Conservation (phyloP, 2,888 invertebrate species). For the Drosophila quinaria region DNA sequence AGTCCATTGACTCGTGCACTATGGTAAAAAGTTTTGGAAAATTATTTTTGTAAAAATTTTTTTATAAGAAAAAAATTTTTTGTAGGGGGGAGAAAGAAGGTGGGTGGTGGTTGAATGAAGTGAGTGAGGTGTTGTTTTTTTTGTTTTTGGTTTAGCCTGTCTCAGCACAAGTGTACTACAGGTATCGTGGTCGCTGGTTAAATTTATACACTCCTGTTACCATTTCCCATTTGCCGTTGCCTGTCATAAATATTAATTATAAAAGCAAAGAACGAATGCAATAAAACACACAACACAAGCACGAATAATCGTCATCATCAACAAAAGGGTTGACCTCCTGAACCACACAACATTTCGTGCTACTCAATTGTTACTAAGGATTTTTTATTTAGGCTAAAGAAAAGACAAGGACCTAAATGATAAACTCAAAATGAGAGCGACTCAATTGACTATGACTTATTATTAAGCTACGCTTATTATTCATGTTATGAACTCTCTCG, state of each 20-base stretch:
- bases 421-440: neutral
- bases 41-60: too few relatives aligned
- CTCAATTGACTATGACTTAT: constrained; percentile 25
- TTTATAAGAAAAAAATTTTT: too few relatives aligned
- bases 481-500: neutral
- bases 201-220: constrained; percentile 13
- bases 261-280: constrained; percentile 19
- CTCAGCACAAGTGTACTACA: too few relatives aligned
- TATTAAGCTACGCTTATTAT: constrained; percentile 39
- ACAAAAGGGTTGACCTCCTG: constrained; percentile 62
- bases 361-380: constrained; percentile 49
- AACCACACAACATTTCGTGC: constrained; percentile 50
- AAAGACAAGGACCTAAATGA: constrained; percentile 16
- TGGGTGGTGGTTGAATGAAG: too few relatives aligned
- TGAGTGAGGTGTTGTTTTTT: too few relatives aligned
- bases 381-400: constrained; percentile 30
- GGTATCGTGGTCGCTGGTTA: too few relatives aligned
- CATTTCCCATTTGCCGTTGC: constrained; percentile 13
- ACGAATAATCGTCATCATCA: constrained; percentile 36
- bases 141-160: too few relatives aligned
- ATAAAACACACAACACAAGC: constrained; percentile 19
- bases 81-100: too few relatives aligned
- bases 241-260: constrained; percentile 60
- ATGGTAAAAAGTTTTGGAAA: too few relatives aligned
- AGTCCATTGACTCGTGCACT: constrained; percentile 73